Evolutionary conservation across 30 jellyfish, hydroid and myxozoan species (phyloP), one percentile per base, ranked within the genome.

Genomic region (Mastigias papua): DNA sequence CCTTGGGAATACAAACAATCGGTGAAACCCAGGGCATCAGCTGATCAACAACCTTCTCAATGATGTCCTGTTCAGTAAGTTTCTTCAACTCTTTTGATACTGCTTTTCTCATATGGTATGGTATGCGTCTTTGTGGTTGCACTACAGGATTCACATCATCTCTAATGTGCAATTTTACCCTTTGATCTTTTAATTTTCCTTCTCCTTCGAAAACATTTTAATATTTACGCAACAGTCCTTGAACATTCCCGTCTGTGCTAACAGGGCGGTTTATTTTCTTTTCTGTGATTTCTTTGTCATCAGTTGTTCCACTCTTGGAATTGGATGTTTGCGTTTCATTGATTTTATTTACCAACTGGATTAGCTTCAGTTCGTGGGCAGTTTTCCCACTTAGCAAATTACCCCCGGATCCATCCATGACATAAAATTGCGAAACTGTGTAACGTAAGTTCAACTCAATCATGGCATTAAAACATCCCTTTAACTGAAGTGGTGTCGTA

Each of bases 121-220:
- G 93, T 70, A 84, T 84, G 25, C 93, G 71, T 34, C 93, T 60
- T 63, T 84, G 93, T 31, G 93, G 87, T 71, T 84, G 93, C 49
- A 84, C 16, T 31, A 84, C 78, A 57, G 81, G 81, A 25, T 32
- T 35, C 49, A 84, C 93, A 42, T 70, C 77, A 35, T 30, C 81
- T 57, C 32, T 54, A 23, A 84, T 84, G 51, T 84, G 87, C 23
- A 86, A 65, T 73, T 73, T 75, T 8, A 73, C 83, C 50, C 58
- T 46, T 21, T 73, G 82, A n/a, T 69, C 87, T 34, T 73, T 86
- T 17, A 73, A 34, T 73, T 73, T 75, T 72, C 87, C 88, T 32
- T 71, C 80, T 69, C 88, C 76, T 35, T 15, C 49, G 76, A 65
- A 82, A 66, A 64, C 84, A 48, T 66, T 35, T 34, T 46, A 19